Evolutionary conservation across 1,140 invertebrate genomes (phyloP).

Genomic region (Eriocheir sinensis): DNA sequence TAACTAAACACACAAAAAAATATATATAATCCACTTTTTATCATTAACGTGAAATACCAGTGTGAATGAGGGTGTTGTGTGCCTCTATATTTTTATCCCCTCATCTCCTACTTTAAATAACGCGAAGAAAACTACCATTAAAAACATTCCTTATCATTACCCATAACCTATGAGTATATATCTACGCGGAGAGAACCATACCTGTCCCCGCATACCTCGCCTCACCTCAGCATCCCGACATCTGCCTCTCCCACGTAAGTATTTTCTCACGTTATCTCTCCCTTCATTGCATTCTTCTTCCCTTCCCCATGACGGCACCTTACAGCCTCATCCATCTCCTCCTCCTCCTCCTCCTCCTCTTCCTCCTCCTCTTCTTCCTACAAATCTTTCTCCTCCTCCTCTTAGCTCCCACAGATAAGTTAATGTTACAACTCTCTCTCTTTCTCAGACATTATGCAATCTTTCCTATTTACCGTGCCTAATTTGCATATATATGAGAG

Average conservation of each 20-base stretch:
- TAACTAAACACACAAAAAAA: too few relatives aligned
- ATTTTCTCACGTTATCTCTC: conserved; percentile 34
- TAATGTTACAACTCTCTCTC: not conserved
- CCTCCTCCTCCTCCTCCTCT: not conserved
- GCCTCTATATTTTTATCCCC: not conserved
- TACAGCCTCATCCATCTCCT: not conserved
- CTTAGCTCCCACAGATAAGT: not conserved
- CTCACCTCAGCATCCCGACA: not conserved
- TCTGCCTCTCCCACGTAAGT: not conserved
- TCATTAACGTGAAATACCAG: too few relatives aligned
- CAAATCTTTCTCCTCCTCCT: not conserved
- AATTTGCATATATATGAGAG: conserved; percentile 43
- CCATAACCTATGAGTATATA: not conserved
- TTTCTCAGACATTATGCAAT: not conserved
- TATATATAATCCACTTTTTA: too few relatives aligned
- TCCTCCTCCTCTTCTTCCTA: not conserved
- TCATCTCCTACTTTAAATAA: not conserved
- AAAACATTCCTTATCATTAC: not conserved
- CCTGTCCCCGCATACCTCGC: not conserved
- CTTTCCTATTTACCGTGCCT: not conserved
- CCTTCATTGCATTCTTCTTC: not conserved
- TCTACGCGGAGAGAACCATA: too few relatives aligned
- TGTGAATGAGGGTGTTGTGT: too few relatives aligned
- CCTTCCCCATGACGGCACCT: not conserved
- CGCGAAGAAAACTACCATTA: too few relatives aligned